Conservation (phyloP, 2,113 vertebrate genomes). For the Colinus virginianus region DNA sequence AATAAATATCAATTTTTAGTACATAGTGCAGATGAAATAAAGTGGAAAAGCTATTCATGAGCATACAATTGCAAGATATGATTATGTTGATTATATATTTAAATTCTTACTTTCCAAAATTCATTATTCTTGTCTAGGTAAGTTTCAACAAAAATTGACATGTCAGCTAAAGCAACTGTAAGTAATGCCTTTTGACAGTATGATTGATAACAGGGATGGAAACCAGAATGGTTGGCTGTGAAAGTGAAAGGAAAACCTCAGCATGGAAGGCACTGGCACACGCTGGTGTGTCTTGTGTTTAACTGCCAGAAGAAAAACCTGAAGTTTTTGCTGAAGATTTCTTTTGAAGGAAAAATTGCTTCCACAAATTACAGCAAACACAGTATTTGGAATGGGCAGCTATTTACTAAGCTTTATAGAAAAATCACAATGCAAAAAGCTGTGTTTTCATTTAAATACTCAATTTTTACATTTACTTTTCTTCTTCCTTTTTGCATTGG, state of each 20-base stretch:
- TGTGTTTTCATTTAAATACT: background rate
- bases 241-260: background rate
- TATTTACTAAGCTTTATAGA: background rate
- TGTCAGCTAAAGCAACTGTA: background rate
- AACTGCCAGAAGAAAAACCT: background rate
- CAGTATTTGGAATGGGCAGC: background rate
- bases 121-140: background rate
- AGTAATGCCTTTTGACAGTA: background rate
- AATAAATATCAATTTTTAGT: background rate
- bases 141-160: background rate
- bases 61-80: background rate
- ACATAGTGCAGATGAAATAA: background rate
- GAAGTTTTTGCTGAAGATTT: background rate
- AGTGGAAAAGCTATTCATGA: background rate
- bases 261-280: background rate
- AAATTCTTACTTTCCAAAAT: background rate
- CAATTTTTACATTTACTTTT: background rate
- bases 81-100: background rate
- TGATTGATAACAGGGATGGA: background rate
- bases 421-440: background rate
- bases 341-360: background rate
- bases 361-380: background rate
- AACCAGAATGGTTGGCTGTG: background rate
- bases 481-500: background rate
- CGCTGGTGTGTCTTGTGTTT: background rate